These are phyloP conservation scores for Meganola albula DNA, from an alignment of 2,888 invertebrate species.

Conservation along the genomic window DNA sequence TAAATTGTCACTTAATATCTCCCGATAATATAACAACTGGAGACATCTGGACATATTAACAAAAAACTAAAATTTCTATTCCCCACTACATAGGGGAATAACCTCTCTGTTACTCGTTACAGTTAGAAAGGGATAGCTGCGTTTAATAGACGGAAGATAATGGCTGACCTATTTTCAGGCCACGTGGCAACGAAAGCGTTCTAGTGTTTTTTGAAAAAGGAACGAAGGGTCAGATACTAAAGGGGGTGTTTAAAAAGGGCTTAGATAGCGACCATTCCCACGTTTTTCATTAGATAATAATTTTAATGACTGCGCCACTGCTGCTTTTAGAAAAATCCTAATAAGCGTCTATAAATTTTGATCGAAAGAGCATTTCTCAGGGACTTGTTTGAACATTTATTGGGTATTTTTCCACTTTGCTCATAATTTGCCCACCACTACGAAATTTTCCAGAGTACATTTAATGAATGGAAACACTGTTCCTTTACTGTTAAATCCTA, in stretches of 20 bases:
- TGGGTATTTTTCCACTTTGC: no score
- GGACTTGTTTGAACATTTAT: no score
- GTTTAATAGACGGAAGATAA: slow-evolving; percentile 53
- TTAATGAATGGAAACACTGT: no score
- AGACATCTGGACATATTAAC: slow-evolving; percentile 26
- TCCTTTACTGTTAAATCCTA: no score
- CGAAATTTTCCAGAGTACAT: no score
- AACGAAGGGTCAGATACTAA: slow-evolving; percentile 10
- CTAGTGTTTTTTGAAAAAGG: slow-evolving; percentile 31
- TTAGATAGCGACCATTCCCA: slow-evolving; percentile 3
- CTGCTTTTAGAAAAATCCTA: no score
- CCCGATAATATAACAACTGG: slow-evolving; percentile 24
- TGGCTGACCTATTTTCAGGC: slow-evolving; percentile 63
- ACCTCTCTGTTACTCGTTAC: slow-evolving; percentile 25
- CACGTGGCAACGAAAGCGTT: slow-evolving; percentile 54
- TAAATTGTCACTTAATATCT: no score
- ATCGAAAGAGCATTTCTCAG: no score
- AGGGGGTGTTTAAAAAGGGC: slow-evolving; percentile 12
- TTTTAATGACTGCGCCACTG: no score
- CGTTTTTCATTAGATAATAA: no score
- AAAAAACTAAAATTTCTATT: slow-evolving; percentile 25
- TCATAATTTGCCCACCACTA: no score
- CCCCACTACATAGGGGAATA: slow-evolving; percentile 14
- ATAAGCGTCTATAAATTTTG: no score
- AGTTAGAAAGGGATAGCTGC: slow-evolving; percentile 37